These are phyloP conservation scores for Sciurus niger DNA, from an alignment of 2,113 vertebrate species.

Conservation along the genomic window DNA sequence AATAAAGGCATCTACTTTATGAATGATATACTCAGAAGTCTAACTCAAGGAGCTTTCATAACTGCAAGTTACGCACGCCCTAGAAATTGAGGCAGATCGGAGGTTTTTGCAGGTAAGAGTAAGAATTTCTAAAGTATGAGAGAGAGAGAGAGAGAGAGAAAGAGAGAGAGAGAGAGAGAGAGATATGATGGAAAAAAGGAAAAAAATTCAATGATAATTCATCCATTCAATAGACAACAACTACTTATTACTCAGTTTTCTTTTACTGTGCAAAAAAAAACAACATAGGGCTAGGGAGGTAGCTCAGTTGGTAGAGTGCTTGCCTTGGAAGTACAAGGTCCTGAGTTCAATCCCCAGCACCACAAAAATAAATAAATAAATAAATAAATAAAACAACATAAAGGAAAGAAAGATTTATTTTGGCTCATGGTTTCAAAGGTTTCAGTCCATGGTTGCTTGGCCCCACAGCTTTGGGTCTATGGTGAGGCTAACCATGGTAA, in stretches of 20 bases:
- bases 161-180: neutral
- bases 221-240: neutral
- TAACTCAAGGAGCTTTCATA: neutral
- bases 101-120: neutral
- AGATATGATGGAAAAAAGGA: neutral
- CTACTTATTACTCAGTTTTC: neutral
- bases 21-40: neutral
- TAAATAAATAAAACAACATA: neutral
- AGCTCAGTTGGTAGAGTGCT: no score
- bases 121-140: neutral
- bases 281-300: neutral
- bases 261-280: neutral
- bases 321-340: no score
- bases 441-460: neutral
- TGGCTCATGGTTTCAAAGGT: neutral
- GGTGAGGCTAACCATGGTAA: no score
- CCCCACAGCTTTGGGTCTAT: no score
- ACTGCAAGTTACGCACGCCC: neutral
- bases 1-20: neutral
- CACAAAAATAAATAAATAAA: no score
- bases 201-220: neutral
- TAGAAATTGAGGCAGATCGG: neutral
- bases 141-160: neutral
- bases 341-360: no score
- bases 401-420: neutral